A percentile compares a stretch with the other conserved stretches of the same genome.
Conservation (phyloP, 2,888 invertebrate genomes). For the Tetragnatha montana region DNA sequence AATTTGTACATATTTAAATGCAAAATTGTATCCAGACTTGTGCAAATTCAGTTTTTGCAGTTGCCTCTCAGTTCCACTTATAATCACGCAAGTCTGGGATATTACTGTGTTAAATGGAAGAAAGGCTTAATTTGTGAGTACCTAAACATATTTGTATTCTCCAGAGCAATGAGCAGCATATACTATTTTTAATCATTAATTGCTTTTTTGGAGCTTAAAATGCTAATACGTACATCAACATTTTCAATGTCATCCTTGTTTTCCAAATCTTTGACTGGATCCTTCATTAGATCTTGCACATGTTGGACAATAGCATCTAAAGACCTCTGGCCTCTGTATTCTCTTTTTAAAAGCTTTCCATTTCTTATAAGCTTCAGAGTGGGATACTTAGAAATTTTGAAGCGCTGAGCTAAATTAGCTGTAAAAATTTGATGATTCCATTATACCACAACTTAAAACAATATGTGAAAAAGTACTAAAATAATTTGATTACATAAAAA, state of each 20-base stretch:
- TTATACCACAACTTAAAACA: background rate
- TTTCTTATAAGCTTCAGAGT: conserved; percentile 95
- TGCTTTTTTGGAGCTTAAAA: conserved; percentile 2
- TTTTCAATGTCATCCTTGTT: conserved; percentile 84
- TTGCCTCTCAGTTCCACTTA: no score
- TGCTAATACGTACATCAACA: conserved; percentile 80
- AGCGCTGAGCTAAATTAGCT: conserved; percentile 88
- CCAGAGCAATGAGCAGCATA: background rate
- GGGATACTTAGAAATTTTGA: conserved; percentile 98
- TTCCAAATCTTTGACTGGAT: conserved; percentile 87
- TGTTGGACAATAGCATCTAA: conserved; percentile 92
- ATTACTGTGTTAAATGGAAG: no score
- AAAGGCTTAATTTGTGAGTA: no score
- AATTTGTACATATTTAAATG: no score
- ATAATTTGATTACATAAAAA: no score
- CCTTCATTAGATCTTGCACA: conserved; percentile 90
- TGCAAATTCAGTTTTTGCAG: no score
- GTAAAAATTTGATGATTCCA: conserved; percentile 72
- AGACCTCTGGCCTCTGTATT: conserved; percentile 92
- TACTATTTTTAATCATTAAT: background rate
- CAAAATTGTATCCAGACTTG: no score
- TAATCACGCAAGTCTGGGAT: no score
- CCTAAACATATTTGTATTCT: background rate
- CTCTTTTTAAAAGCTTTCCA: conserved; percentile 91
- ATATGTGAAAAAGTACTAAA: background rate